phyloP scores from a whole-genome alignment of 2,113 vertebrate genomes.

The Irena cyanogastra region DNA sequence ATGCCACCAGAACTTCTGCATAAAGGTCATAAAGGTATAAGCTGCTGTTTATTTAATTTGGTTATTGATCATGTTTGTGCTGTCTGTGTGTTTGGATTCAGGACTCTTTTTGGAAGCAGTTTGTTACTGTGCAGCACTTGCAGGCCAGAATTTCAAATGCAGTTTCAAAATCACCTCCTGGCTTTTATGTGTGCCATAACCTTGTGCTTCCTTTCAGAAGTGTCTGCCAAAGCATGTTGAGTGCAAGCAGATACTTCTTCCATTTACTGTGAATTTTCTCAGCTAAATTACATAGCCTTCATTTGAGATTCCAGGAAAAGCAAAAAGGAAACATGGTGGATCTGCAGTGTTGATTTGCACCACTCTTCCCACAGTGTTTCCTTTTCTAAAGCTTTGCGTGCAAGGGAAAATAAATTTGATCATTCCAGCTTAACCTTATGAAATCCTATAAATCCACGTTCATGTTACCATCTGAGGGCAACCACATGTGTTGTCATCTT shows the following conservation, averaged over 20 bases:
- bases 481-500: not conserved
- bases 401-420: not conserved
- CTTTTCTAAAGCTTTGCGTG: not conserved
- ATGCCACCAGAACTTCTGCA: conserved; percentile 7
- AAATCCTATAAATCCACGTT: not conserved
- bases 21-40: conserved; percentile 17
- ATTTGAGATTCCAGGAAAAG: not conserved
- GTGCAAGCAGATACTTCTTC: not conserved
- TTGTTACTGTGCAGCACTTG: not conserved
- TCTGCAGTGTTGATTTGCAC: not conserved
- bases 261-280: not conserved
- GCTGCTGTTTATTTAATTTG: not conserved
- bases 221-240: not conserved
- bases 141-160: not conserved
- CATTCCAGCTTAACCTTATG: not conserved
- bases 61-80: not conserved
- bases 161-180: not conserved
- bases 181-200: not conserved
- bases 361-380: not conserved
- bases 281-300: not conserved
- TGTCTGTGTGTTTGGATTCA: not conserved
- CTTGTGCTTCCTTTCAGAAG: not conserved
- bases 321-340: fast-evolving
- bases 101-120: not conserved
- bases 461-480: not conserved